Percentiles rank a stretch among this genome's conserved stretches.
phyloP scores from a whole-genome alignment of 2,113 vertebrate genomes.

The Neolamprologus kungweensis region DNA sequence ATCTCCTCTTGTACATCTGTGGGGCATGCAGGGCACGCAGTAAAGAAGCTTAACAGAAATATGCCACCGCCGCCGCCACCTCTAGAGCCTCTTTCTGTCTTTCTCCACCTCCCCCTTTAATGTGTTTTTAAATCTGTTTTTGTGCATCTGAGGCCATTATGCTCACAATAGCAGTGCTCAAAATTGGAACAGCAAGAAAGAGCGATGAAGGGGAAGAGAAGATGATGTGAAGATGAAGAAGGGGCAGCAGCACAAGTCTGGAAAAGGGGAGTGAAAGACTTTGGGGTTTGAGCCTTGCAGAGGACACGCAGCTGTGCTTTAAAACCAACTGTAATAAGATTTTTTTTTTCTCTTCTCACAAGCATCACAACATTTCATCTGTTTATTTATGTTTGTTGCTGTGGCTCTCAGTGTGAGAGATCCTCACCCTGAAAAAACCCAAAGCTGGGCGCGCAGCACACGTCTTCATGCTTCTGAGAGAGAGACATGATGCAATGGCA shows the following conservation, averaged over 20 bases:
- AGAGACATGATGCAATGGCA: neutral
- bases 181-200: neutral
- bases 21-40: neutral
- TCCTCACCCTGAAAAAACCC: neutral
- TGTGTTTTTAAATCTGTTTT: constrained; percentile 24
- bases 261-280: neutral
- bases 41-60: constrained; percentile 24
- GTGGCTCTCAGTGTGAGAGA: neutral
- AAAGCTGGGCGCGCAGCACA: neutral
- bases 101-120: neutral
- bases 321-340: neutral
- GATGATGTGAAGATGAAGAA: neutral
- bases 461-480: neutral
- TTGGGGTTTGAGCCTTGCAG: neutral
- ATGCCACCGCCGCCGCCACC: neutral
- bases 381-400: neutral
- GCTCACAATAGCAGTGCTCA: neutral
- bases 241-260: neutral
- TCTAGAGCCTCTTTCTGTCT: neutral
- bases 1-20: constrained; percentile 10
- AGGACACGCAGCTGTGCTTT: constrained; percentile 8
- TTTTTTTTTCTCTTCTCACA: neutral
- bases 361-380: neutral
- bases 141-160: constrained; percentile 21
- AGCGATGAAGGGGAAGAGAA: neutral